Conservation (phyloP, 2,113 vertebrate species). For the Trogon surrucura region DNA sequence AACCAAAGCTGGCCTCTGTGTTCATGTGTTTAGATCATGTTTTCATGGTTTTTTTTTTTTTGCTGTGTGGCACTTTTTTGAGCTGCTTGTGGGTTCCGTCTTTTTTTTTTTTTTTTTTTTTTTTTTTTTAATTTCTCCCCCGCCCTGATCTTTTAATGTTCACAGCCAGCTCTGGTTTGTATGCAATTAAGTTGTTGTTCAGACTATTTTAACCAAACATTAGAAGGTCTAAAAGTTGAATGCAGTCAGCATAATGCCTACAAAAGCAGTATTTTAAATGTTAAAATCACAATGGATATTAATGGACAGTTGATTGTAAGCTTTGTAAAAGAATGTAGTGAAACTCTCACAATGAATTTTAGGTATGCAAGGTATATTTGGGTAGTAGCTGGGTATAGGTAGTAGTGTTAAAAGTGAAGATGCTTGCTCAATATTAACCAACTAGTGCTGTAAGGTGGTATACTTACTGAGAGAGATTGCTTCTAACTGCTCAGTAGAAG, state of each 20-base stretch:
- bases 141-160: not conserved
- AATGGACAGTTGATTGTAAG: not conserved
- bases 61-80: conserved; percentile 41
- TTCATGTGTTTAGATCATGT: not conserved
- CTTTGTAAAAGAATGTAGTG: not conserved
- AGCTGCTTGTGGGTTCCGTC: conserved; percentile 20
- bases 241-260: not conserved
- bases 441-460: not conserved
- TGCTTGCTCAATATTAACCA: not conserved
- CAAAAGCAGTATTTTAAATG: not conserved
- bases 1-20: not conserved
- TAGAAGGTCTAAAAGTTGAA: not conserved
- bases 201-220: conserved; percentile 39
- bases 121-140: fast-evolving
- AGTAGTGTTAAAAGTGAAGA: not conserved
- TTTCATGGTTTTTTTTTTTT: not conserved
- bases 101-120: not conserved
- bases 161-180: conserved; percentile 39
- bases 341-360: not conserved
- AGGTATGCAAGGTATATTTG: not conserved
- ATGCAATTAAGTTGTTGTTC: conserved; percentile 42
- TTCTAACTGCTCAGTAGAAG: not conserved
- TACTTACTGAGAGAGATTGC: not conserved
- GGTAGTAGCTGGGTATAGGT: not conserved
- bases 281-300: not conserved